Evolutionary conservation across 2,888 invertebrate genomes (phyloP).

Genomic region (Pemphredon lugubris): DNA sequence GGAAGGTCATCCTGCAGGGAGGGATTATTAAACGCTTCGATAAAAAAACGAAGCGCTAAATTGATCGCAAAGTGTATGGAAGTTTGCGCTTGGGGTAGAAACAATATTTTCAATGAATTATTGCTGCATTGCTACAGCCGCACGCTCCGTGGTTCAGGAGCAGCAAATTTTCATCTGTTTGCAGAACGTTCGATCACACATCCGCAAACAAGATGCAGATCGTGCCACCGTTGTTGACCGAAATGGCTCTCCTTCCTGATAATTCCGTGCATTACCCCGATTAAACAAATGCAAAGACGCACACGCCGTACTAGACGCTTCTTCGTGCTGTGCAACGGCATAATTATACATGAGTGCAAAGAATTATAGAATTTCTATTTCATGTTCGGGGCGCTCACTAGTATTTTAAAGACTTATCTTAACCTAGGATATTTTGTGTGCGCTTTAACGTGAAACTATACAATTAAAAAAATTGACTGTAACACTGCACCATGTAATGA

Average conservation of each 20-base stretch:
- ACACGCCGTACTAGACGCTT: no score
- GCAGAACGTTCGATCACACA: slow-evolving; percentile 53
- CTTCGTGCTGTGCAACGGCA: no score
- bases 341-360: no score
- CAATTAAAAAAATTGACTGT: no score
- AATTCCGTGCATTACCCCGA: slow-evolving; percentile 41
- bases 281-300: slow-evolving; percentile 11
- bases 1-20: slow-evolving; percentile 15
- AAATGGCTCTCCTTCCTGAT: slow-evolving; percentile 34
- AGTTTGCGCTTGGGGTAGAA: not conserved
- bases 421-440: no score
- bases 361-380: no score
- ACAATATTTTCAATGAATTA: slow-evolving; percentile 44
- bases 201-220: slow-evolving; percentile 63
- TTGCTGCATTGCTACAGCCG: slow-evolving; percentile 10
- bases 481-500: no score
- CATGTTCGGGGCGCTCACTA: no score
- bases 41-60: slow-evolving; percentile 18
- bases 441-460: no score
- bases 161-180: slow-evolving; percentile 48
- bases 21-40: slow-evolving; percentile 24
- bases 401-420: no score
- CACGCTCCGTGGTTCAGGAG: slow-evolving; percentile 2
- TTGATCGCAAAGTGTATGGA: slow-evolving; percentile 10
- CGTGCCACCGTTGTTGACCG: slow-evolving; percentile 42